These are phyloP conservation scores for Jaculus jaculus DNA, from an alignment of 2,113 vertebrate species.

Conservation along the genomic window DNA sequence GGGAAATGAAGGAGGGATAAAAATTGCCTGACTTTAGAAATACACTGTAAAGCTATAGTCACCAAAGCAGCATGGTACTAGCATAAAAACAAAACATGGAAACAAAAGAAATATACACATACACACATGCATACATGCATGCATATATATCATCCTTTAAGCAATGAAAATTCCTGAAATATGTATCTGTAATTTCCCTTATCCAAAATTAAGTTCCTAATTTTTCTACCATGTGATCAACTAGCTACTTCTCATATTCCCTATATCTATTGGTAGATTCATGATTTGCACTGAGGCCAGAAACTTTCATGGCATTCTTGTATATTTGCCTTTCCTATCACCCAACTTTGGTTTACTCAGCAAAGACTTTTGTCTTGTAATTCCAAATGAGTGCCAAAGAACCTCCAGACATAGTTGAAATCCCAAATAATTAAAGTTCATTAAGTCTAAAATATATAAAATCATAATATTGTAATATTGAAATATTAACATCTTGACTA, in stretches of 20 bases:
- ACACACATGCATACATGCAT: background rate
- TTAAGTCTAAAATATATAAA: background rate
- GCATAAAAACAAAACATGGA: too few species aligned
- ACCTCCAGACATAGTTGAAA: background rate
- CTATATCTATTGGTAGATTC: background rate
- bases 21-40: background rate
- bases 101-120: too few species aligned
- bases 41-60: too few species aligned
- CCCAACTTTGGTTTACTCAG: background rate
- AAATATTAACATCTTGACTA: background rate
- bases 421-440: background rate
- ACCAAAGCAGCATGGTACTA: too few species aligned
- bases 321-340: background rate
- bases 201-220: background rate
- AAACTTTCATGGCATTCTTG: background rate
- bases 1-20: background rate
- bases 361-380: background rate
- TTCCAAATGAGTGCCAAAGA: background rate
- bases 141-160: too few species aligned
- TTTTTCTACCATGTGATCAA: background rate
- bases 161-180: too few species aligned
- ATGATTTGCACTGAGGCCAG: background rate
- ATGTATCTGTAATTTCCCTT: too few species aligned
- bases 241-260: background rate
- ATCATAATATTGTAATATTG: background rate